Evolutionary conservation across 2,888 invertebrate species (phyloP), one percentile per base, ranked within the genome.

Genomic region (Dastarcus helophoroides): DNA sequence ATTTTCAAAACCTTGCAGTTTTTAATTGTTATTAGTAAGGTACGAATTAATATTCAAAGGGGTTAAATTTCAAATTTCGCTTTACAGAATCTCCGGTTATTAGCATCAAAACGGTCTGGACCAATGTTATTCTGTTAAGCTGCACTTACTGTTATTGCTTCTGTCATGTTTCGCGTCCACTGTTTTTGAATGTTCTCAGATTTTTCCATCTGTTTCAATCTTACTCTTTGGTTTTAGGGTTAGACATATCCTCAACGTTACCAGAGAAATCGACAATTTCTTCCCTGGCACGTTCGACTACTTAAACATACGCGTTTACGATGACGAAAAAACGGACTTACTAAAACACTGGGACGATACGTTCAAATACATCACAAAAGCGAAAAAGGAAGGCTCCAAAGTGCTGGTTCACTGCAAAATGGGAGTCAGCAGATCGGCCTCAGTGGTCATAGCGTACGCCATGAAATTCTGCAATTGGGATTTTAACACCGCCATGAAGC

Each of bases 381-480:
- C 94, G 31, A 79, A 78, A 60, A 79, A 82, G 48, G 80, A 83
- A 51, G 88, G 88, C 32, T 89, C 88, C 33, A 91, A 91, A 64
- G 93, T 94, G 33, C 68, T 98, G 49, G 97, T 98, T 29, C 97
- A 98, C 62, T 98, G 98, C 63, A 97, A 97, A 67, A 97, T 97
- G 93, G 98, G 98, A 13, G 89, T 98, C 38, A 95, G 94, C 60
- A 72, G 97, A 42, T 97, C 97, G 13, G 95, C 97, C 3, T 94
- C 94, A 2, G 95, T 95, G 14, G 97, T 95, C 14, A 91, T 95
- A 51, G 95, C 95, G 0, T 95, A 91, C 64, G 88, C 91, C 13
- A 98, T 98, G 97, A 97, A 97, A 64, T 90, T 91, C 11, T 85
- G 84, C 62, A 84, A 86, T 56, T 91, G 90, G 91, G 80, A 86